Conservation (phyloP, 2,888 invertebrate species). For the Osedax fenrisi region DNA sequence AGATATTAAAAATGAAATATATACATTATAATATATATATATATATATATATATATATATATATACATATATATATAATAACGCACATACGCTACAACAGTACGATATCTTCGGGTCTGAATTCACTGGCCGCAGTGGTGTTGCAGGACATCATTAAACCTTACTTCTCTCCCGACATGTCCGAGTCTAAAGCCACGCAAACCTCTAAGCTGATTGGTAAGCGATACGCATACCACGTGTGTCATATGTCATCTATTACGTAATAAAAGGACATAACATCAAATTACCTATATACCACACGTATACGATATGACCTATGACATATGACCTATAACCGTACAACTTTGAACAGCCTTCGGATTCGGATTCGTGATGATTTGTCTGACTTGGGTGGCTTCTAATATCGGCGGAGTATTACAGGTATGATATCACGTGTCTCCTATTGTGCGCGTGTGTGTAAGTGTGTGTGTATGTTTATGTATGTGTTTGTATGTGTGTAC, state of each 20-base stretch:
- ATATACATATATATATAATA: too few relatives aligned
- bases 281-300: neutral
- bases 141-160: constrained; percentile 72
- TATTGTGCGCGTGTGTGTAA: too few relatives aligned
- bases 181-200: constrained; percentile 64
- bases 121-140: constrained; percentile 77
- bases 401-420: constrained; percentile 75
- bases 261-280: too few relatives aligned
- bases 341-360: constrained; percentile 55
- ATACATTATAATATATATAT: too few relatives aligned
- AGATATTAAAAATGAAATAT: too few relatives aligned
- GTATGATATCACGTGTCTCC: constrained; percentile 47
- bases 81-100: too few relatives aligned
- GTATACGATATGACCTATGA: too few relatives aligned
- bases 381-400: constrained; percentile 72
- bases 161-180: constrained; percentile 59
- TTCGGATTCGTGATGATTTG: constrained; percentile 68
- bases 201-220: constrained; percentile 60
- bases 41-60: too few relatives aligned
- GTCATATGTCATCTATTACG: too few relatives aligned
- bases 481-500: too few relatives aligned
- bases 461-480: too few relatives aligned
- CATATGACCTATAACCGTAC: neutral
- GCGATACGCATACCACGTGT: too few relatives aligned
- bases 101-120: constrained; percentile 74